phyloP scores from a whole-genome alignment of 2,113 vertebrate genomes.

The Gallinago paraguaiae region DNA sequence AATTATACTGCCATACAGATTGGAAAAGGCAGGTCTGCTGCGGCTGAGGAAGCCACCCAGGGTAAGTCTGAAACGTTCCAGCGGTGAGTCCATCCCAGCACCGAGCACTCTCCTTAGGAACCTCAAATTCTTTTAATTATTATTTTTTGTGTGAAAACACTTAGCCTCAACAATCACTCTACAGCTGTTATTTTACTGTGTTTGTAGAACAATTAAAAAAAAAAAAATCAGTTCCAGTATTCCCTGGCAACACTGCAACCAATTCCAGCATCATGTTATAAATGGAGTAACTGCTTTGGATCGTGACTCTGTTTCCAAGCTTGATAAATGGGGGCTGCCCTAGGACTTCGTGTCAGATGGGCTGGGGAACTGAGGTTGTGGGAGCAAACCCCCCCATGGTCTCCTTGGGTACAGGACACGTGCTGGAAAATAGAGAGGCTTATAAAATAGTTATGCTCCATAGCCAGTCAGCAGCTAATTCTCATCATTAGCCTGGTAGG shows the following conservation, averaged over 20 bases:
- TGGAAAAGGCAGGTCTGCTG: not conserved
- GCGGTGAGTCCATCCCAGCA: not conserved
- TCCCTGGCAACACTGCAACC: not conserved
- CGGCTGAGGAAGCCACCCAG: not conserved
- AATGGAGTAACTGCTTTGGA: not conserved
- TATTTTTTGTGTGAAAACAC: not conserved
- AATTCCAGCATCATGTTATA: not conserved
- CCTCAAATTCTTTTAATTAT: not conserved
- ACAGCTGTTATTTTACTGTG: not conserved
- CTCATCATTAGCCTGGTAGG: not conserved
- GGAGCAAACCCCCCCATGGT: not conserved
- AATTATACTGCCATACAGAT: not conserved
- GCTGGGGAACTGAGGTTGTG: fast-evolving
- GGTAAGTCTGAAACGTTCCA: not conserved
- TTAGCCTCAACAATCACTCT: not conserved
- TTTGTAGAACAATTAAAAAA: not conserved
- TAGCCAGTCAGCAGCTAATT: not conserved
- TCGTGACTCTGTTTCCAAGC: not conserved
- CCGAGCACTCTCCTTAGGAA: not conserved
- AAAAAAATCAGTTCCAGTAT: not conserved
- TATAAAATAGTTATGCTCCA: not conserved
- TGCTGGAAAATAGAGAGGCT: not conserved
- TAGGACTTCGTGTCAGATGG: fast-evolving
- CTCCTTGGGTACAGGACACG: not conserved
- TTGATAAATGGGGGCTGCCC: not conserved